Evolutionary conservation across 1,140 invertebrate genomes (phyloP).

Genomic region (Spodoptera litura): DNA sequence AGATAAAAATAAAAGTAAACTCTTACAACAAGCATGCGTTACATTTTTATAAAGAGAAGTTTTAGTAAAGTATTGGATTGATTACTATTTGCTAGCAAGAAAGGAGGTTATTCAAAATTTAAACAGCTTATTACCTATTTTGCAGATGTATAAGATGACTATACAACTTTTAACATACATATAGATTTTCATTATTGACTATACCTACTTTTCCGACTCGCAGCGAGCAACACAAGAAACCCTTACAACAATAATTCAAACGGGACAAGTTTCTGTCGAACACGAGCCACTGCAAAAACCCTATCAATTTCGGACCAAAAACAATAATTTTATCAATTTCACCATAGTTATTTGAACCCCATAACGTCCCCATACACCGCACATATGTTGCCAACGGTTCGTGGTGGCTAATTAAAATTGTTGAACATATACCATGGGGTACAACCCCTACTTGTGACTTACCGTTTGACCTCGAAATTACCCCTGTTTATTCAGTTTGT

Average conservation of each 20-base stretch:
- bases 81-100: no score
- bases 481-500: slow-evolving; percentile 19
- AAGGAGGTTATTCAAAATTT: no score
- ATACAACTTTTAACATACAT: no score
- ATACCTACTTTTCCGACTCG: background rate
- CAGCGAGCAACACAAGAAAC: no score
- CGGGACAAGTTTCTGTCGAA: background rate
- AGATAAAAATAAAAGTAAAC: no score
- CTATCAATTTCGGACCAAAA: background rate
- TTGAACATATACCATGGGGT: slow-evolving; percentile 37
- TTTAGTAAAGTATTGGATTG: no score
- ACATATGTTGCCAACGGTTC: slow-evolving; percentile 42
- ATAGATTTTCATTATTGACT: no score
- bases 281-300: background rate
- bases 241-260: background rate
- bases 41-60: no score
- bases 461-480: slow-evolving; percentile 32
- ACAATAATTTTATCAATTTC: slow-evolving; percentile 14
- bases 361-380: slow-evolving; percentile 26
- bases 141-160: no score
- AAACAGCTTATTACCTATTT: no score
- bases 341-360: slow-evolving; percentile 16
- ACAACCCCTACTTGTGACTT: background rate
- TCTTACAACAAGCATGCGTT: no score
- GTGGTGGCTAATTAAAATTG: slow-evolving; percentile 61